A percentile compares a stretch with the other conserved stretches of the same genome.
These are phyloP conservation scores for Darevskia nairensis DNA, from an alignment of 2,797 vertebrate species.

Conservation along the genomic window DNA sequence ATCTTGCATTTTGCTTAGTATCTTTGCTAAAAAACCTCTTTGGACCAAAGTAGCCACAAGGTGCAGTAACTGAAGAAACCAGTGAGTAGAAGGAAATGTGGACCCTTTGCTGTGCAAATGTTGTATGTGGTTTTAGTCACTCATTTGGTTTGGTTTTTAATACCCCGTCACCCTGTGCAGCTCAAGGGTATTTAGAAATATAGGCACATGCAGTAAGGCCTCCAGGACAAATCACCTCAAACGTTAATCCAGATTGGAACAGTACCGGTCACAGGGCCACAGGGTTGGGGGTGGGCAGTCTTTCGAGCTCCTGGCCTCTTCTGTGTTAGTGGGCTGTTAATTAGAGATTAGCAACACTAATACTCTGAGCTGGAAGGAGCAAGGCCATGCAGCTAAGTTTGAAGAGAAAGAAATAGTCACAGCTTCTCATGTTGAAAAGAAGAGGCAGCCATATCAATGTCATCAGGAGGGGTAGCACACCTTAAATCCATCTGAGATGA, in stretches of 20 bases:
- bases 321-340: slow-evolving; percentile 68
- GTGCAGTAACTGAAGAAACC: not conserved
- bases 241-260: slow-evolving; percentile 69
- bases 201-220: slow-evolving; percentile 56
- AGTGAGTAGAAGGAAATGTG: not conserved
- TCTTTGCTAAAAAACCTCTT: not conserved
- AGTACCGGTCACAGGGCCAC: slow-evolving; percentile 62
- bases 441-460: not conserved
- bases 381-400: slow-evolving; percentile 29
- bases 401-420: slow-evolving; percentile 45
- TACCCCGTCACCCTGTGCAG: slow-evolving; percentile 5
- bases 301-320: slow-evolving; percentile 60
- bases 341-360: slow-evolving; percentile 61
- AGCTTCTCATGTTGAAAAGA: not conserved
- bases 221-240: slow-evolving; percentile 70
- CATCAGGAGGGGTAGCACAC: not conserved
- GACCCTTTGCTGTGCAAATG: not conserved
- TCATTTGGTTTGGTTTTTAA: not conserved
- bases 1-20: not conserved
- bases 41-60: not conserved
- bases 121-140: not conserved
- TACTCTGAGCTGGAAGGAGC: slow-evolving; percentile 56
- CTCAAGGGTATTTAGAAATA: slow-evolving; percentile 56
- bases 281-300: slow-evolving; percentile 50
- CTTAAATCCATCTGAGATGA: not conserved